Conservation (phyloP, 1,140 invertebrate genomes). For the Bilobella aurantiaca region DNA sequence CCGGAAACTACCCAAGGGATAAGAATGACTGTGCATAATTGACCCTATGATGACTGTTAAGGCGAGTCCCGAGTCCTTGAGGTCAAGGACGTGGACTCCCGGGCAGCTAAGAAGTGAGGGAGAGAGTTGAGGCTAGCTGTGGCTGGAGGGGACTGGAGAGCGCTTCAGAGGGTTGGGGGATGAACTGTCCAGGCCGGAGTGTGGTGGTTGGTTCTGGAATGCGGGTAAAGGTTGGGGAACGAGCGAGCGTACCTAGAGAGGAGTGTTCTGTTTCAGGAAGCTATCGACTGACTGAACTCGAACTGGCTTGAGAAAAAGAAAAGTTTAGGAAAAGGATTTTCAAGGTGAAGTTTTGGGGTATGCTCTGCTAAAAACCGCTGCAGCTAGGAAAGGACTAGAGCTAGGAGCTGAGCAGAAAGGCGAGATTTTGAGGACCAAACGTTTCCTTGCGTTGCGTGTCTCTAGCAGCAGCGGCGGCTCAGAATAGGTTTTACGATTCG, state of each 20-base stretch:
- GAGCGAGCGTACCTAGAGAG: not conserved
- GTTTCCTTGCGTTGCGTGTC: too few species aligned
- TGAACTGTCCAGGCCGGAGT: not conserved
- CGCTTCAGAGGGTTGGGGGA: not conserved
- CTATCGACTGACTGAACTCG: not conserved
- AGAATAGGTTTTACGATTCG: too few species aligned
- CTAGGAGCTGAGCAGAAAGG: not conserved
- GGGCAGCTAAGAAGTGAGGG: not conserved
- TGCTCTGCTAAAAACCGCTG: too few species aligned
- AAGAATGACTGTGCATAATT: not conserved
- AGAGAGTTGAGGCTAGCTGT: not conserved
- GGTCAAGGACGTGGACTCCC: not conserved
- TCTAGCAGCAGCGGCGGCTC: too few species aligned
- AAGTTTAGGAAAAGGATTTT: too few species aligned
- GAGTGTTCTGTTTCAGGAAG: not conserved
- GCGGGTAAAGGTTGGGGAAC: not conserved
- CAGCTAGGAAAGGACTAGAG: too few species aligned
- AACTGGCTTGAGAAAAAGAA: too few species aligned
- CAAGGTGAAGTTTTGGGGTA: not conserved
- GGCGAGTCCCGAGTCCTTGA: not conserved
- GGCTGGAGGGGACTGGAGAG: not conserved
- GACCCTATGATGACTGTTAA: not conserved
- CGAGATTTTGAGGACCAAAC: too few species aligned
- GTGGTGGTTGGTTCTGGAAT: not conserved
- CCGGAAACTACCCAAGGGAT: constrained; percentile 1